A percentile compares a stretch with the other conserved stretches of the same genome.
phyloP scores from a whole-genome alignment of 2,797 vertebrate species.

The Micropoecilia bifurca region DNA sequence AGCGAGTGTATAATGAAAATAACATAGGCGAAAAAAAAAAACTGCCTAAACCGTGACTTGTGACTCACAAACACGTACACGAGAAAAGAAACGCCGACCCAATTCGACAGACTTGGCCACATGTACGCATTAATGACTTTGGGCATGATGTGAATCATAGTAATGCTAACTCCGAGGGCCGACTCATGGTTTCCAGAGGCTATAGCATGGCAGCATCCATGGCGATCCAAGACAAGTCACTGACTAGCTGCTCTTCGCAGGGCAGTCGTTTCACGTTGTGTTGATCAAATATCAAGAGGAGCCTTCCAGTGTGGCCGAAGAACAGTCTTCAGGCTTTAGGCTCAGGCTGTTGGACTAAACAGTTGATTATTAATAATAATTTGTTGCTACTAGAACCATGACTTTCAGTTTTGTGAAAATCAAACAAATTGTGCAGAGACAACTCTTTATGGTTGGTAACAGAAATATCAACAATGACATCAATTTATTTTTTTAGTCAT shows the following conservation, averaged over 20 bases:
- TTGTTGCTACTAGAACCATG: neutral
- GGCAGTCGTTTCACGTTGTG: neutral
- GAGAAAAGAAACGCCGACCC: conserved; percentile 13
- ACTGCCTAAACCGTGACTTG: conserved; percentile 17
- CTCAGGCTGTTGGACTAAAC: neutral
- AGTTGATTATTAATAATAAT: neutral
- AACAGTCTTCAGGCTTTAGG: neutral
- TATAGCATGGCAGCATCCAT: conserved; percentile 25
- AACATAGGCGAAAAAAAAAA: neutral
- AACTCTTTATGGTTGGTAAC: neutral
- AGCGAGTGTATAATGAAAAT: neutral
- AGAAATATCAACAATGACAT: neutral
- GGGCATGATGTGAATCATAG: conserved; percentile 45
- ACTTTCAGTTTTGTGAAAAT: neutral
- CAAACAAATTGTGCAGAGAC: neutral
- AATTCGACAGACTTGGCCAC: conserved; percentile 48
- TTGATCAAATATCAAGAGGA: neutral
- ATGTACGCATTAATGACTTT: conserved; percentile 45
- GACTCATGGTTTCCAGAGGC: conserved; percentile 21
- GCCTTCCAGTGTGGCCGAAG: neutral
- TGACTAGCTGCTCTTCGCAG: conserved; percentile 12
- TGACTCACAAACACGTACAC: conserved; percentile 29
- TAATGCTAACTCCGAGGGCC: conserved; percentile 22
- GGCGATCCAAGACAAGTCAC: conserved; percentile 9
- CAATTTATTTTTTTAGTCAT: neutral